These are phyloP conservation scores for Bombus waltoni DNA, from an alignment of 1,140 invertebrate genomes.

Conservation along the genomic window DNA sequence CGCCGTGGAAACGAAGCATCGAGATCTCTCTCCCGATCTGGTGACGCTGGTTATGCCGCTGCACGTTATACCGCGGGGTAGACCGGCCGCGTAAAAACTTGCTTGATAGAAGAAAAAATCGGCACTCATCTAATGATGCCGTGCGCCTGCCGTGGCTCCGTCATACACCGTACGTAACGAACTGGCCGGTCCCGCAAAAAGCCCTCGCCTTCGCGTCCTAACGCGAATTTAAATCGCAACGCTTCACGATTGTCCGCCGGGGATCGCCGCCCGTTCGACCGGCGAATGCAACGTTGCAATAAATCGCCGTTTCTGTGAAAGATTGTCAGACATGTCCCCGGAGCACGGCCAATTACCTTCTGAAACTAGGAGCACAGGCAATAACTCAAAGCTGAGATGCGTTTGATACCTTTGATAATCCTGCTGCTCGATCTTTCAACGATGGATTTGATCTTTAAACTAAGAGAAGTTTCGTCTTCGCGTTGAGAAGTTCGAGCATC, in stretches of 20 bases:
- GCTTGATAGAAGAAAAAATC: conserved; percentile 37
- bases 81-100: conserved; percentile 28
- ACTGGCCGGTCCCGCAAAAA: conserved; percentile 24
- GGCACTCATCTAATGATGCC: conserved; percentile 42
- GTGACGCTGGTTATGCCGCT: conserved; percentile 12
- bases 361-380: neutral
- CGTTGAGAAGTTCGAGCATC: neutral
- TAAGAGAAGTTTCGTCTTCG: neutral
- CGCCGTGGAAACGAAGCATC: conserved; percentile 14
- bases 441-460: neutral
- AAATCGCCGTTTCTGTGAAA: conserved; percentile 6
- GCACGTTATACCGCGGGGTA: conserved; percentile 26
- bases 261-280: neutral
- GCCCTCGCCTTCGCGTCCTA: neutral
- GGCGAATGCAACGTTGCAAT: neutral
- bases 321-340: conserved; percentile 15
- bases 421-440: neutral
- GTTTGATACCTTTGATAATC: neutral
- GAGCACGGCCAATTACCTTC: conserved; percentile 12
- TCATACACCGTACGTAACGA: conserved; percentile 25
- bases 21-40: conserved; percentile 15
- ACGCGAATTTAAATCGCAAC: conserved; percentile 35
- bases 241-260: neutral
- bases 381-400: neutral
- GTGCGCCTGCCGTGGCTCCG: conserved; percentile 9